Base-by-base conservation (phyloP, 2,888 invertebrate species). In the Nebria salina region DNA sequence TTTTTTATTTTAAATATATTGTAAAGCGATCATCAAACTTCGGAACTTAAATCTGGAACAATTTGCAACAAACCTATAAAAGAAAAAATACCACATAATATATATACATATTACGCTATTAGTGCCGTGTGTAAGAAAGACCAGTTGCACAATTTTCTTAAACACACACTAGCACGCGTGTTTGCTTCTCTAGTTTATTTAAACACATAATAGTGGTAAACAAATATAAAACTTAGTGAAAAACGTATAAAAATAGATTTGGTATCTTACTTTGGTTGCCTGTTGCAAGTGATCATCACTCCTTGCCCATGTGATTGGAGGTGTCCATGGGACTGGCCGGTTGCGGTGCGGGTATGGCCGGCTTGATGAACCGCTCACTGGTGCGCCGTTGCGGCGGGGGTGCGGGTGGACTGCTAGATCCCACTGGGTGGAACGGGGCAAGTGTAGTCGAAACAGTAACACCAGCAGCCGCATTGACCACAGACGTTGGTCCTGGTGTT, bases 281-380 rank as follows among this genome's bases (percentile, higher is more conserved):
- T 13, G 13, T 54, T 54, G 54, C 54, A 54, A 54, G 75, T 25
- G 75, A 8, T 15, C 54, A 81, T 81, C 76, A 76, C 73, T 81
- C 76, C 66, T 81, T 81, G 15, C 92, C 87, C 26, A 41, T 65
- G 13, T 43, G 26, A 26, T 68, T 87, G 82, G 93, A 93, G 79
- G 93, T 94, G 89, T 94, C 94, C 94, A 94, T 94, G 76, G 94
- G 94, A 90, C 94, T 94, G 88, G 94, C 92, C 83, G 93, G 93
- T 89, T 92, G 94, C 84, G 86, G 87, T 74, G 89, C 89, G 82
- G 95, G 96, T 88, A 95, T 93, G 82, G 96, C 96, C 82, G 96
- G 96, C 89, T 96, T 96, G 82, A 96, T 94, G 87, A 96, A 96
- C 85, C 96, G 92, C 88, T 96, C 96, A 85, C 94, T 94, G 65